phyloP scores from a whole-genome alignment of 1,140 invertebrate genomes.

The Homalodisca vitripennis region DNA sequence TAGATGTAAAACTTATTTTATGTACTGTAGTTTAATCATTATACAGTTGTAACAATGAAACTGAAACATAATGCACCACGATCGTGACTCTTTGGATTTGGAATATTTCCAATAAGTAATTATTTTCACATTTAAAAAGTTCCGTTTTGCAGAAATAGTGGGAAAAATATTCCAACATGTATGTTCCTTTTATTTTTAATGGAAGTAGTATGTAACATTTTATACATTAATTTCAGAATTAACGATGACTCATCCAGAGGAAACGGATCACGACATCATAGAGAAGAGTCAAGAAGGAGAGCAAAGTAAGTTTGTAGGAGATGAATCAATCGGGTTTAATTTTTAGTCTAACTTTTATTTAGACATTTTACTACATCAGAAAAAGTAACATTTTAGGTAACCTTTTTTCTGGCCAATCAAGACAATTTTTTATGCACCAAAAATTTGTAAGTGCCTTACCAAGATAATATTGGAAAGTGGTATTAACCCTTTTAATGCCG shows the following conservation, averaged over 20 bases:
- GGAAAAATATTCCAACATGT: background rate
- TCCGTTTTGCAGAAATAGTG: background rate
- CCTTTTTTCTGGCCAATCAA: background rate
- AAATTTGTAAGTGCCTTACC: background rate
- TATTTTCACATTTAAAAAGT: background rate
- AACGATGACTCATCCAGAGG: background rate
- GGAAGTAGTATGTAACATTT: background rate
- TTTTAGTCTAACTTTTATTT: background rate
- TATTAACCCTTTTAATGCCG: no score
- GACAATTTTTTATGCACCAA: background rate
- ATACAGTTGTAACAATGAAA: no score
- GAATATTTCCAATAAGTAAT: background rate
- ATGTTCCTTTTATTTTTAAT: background rate
- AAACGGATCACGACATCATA: background rate
- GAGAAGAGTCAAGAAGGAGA: constrained; percentile 1
- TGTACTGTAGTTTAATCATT: no score
- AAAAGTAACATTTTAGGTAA: background rate
- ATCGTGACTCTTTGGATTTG: background rate
- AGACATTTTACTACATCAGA: background rate
- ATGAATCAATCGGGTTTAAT: background rate
- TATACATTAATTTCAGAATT: constrained; percentile 1
- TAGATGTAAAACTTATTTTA: no score
- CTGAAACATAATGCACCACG: no score
- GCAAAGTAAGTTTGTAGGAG: background rate
- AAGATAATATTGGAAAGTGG: background rate